Percentiles rank a stretch among this genome's conserved stretches.
Conservation (phyloP, 2,797 vertebrate genomes). For the Rhinoraja longicauda region DNA sequence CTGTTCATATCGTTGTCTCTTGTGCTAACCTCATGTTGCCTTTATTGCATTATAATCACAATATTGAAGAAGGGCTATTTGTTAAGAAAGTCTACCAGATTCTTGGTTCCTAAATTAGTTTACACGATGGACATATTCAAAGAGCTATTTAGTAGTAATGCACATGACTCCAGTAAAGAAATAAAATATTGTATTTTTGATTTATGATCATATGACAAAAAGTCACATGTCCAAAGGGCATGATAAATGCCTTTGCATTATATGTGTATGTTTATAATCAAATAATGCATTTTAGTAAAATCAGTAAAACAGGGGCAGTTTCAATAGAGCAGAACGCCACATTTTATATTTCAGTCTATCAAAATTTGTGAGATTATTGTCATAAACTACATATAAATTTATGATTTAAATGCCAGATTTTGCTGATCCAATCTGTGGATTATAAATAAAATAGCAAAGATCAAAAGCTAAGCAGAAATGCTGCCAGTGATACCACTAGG, state of each 20-base stretch:
- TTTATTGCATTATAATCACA: conserved; percentile 23
- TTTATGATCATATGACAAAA: neutral
- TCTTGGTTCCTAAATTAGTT: neutral
- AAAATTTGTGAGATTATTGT: neutral
- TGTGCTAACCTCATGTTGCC: neutral
- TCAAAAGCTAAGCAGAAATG: neutral
- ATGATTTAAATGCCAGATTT: neutral
- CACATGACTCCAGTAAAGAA: conserved; percentile 22
- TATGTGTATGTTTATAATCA: neutral
- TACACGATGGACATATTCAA: neutral
- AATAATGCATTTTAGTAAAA: conserved; percentile 27
- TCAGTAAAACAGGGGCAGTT: neutral
- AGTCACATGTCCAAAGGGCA: conserved; percentile 33
- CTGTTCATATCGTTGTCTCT: neutral
- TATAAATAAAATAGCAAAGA: neutral
- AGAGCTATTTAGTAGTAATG: neutral
- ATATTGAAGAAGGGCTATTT: neutral
- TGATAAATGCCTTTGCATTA: conserved; percentile 29
- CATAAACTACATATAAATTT: neutral
- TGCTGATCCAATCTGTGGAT: neutral
- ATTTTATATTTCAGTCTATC: neutral
- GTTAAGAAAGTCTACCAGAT: neutral
- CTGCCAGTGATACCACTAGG: neutral
- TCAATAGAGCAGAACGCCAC: neutral
- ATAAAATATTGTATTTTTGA: neutral